phyloP scores from a whole-genome alignment of 2,797 vertebrate species.

The Bufotes viridis region DNA sequence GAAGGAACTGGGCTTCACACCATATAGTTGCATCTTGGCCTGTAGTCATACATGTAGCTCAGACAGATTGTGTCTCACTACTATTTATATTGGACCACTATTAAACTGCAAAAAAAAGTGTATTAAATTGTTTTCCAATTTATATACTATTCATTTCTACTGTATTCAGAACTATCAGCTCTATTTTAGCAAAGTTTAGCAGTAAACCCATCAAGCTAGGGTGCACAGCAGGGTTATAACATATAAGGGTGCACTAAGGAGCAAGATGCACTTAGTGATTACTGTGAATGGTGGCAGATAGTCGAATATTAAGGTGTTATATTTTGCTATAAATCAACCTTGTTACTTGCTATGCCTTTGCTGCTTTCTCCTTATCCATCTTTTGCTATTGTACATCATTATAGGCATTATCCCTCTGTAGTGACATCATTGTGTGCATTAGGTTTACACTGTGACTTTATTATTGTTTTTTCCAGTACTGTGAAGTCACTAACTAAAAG shows the following conservation, averaged over 20 bases:
- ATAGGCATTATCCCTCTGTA: background rate
- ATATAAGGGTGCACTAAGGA: background rate
- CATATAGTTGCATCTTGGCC: background rate
- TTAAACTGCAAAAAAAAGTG: background rate
- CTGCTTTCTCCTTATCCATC: background rate
- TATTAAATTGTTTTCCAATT: conserved; percentile 7
- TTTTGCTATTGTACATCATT: background rate
- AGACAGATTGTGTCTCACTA: conserved; percentile 3
- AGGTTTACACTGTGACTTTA: background rate
- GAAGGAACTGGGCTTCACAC: background rate
- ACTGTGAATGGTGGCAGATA: background rate
- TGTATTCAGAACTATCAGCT: background rate
- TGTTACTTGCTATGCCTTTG: background rate
- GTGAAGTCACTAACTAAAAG: background rate
- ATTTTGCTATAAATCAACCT: too few relatives aligned
- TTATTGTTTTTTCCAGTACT: background rate
- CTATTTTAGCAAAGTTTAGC: too few relatives aligned
- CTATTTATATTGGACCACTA: conserved; percentile 10
- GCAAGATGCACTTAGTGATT: background rate
- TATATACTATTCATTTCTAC: background rate
- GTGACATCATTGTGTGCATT: background rate
- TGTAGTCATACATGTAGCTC: background rate
- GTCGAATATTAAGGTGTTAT: too few relatives aligned
- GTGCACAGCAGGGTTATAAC: background rate
- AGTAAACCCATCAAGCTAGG: background rate